Base-by-base conservation (phyloP, 2,113 vertebrate genomes). In the Nothocercus nigrocapillus region DNA sequence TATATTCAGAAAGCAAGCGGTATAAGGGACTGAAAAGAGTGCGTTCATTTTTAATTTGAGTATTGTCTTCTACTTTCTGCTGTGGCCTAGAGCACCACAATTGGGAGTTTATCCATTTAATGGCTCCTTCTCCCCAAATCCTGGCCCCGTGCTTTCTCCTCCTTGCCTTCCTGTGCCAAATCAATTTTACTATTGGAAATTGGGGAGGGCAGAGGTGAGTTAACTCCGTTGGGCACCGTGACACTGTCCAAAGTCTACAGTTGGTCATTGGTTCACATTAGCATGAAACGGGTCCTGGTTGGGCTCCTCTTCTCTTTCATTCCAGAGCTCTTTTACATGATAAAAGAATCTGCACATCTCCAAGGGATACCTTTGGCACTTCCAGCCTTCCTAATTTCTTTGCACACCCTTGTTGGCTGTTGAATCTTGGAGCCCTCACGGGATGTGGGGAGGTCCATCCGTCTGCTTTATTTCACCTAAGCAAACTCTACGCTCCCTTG, bases 281-380 rank as follows among this genome's bases (percentile, higher is more conserved):
- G 94, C 92, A 89, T 88, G 83, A 93, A 92, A 92, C 87, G 70
- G 70, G 91, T 91, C 93, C 96, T 94, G 97, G 97, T 96, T 97
- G 94, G 94, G 96, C 94, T 97, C 94, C 3, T 34, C 84, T 96
- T 25, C 94, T 98, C 98, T 97, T 93, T 97, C 92, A 95, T 95
- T 96, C 89, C 82, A 96, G 96, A 88, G 78, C 94, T 98, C 85
- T 97, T 98, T 98, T 98, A 93, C 97, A 98, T 98, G 97, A 97
- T 96, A 98, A 97, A 93, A 83, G 96, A 95, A 94, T 73, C 79
- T 90, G 93, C 58, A 21, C 91, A 91, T 97, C 97, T 98, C 97
- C 95, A 97, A 97, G 97, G 97, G 97, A 97, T 96, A 97, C 96
- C 97, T 97, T 92, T 98, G 97, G 97, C 98, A 97, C 88, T 93